These are phyloP conservation scores for Bombus affinis DNA, from an alignment of 1,140 invertebrate species.

Conservation along the genomic window DNA sequence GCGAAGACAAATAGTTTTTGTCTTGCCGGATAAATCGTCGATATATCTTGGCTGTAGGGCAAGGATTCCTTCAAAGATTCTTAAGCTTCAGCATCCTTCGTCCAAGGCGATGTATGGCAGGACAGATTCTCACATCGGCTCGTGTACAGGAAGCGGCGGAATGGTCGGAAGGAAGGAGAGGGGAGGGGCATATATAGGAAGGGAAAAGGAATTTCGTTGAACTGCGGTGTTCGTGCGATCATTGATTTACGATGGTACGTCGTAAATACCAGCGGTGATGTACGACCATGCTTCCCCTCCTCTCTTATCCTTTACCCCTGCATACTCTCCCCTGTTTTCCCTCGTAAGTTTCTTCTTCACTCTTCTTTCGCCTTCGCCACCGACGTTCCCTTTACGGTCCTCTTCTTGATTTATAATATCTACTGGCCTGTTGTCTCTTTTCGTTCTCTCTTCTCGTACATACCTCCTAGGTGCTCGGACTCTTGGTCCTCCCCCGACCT, in stretches of 20 bases:
- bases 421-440: slow-evolving; percentile 61
- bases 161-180: slow-evolving; percentile 49
- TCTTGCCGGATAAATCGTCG: slow-evolving; percentile 32
- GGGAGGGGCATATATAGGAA: slow-evolving; percentile 48
- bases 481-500: not conserved
- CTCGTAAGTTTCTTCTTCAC: slow-evolving; percentile 47
- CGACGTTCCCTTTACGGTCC: slow-evolving; percentile 64
- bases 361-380: slow-evolving; percentile 61
- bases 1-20: slow-evolving; percentile 48
- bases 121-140: slow-evolving; percentile 50
- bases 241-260: slow-evolving; percentile 75
- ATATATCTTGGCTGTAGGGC: slow-evolving; percentile 14
- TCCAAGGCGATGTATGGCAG: slow-evolving; percentile 50
- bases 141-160: slow-evolving; percentile 60
- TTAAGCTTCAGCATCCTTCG: slow-evolving; percentile 48
- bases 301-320: not conserved
- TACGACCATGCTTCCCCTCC: slow-evolving; percentile 65
- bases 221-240: slow-evolving; percentile 68
- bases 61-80: slow-evolving; percentile 56
- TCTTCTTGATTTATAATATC: slow-evolving; percentile 73
- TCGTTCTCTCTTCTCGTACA: slow-evolving; percentile 50
- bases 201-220: slow-evolving; percentile 70
- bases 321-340: slow-evolving; percentile 23
- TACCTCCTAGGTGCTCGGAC: slow-evolving; percentile 45
- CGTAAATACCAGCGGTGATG: slow-evolving; percentile 73